Base-by-base conservation (phyloP, 1,140 invertebrate genomes). In the Pollicipes pollicipes region DNA sequence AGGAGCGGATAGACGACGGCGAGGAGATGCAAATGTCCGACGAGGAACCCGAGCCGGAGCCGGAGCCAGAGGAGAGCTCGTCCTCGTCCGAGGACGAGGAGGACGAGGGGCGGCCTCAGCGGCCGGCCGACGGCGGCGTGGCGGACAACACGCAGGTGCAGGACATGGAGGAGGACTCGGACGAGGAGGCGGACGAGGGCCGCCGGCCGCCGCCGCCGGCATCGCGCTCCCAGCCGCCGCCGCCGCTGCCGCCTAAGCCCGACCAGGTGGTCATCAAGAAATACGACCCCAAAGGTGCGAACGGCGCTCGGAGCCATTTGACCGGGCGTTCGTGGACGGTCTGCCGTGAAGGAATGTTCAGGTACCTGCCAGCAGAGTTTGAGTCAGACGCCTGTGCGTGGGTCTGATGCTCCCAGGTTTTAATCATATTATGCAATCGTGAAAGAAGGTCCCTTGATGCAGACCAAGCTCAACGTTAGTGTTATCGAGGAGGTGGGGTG, bases 261-360 rank as follows among this genome's bases (percentile, higher is more conserved):
- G 95, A 96, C 77, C 93, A 95, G 77, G 95, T 98, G 66, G 84
- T 99, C 37, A 93, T 99, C 70, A 93, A 95, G 77, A 96, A 95
- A 79, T 99, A 99, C 78, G 91, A 99, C 87, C 97, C 97, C 0
- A 98, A 97, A 82, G 66, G 30, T 68, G 17, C 3, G 26, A 0
- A 0, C 45, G n/a, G n/a, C n/a, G n/a, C n/a, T n/a, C n/a, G n/a
- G n/a, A n/a, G n/a, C n/a, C n/a, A n/a, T n/a, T n/a, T n/a, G n/a
- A n/a, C n/a, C n/a, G n/a, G n/a, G n/a, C n/a, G n/a, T n/a, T n/a
- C n/a, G n/a, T n/a, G n/a, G n/a, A n/a, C n/a, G n/a, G n/a, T n/a
- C n/a, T n/a, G n/a, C n/a, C n/a, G n/a, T n/a, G n/a, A n/a, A n/a
- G n/a, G n/a, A n/a, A n/a, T n/a, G n/a, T n/a, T n/a, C n/a, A n/a